Conservation (phyloP, 2,797 vertebrate species). For the Cyclopterus lumpus region DNA sequence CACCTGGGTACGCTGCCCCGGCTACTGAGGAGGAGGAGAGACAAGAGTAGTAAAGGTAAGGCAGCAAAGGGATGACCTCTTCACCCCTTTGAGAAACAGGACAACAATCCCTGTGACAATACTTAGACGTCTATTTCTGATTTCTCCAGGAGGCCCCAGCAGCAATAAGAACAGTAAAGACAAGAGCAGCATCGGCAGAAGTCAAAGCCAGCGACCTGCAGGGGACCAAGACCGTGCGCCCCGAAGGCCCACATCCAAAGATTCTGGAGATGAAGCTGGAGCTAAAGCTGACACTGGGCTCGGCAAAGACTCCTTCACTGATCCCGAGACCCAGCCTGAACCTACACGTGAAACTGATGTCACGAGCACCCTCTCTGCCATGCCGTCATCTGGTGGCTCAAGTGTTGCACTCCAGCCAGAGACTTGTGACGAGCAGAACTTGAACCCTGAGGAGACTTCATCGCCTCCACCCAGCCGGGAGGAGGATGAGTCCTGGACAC, state of each 20-base stretch:
- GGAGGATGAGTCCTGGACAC: background rate
- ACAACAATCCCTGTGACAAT: background rate
- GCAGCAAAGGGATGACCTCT: too few species aligned
- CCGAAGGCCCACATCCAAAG: conserved; percentile 14
- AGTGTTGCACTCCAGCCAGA: conserved; percentile 19
- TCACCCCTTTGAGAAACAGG: background rate
- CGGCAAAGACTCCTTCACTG: background rate
- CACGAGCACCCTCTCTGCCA: background rate
- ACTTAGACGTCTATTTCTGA: background rate
- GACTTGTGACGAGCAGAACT: background rate
- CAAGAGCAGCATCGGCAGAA: conserved; percentile 54
- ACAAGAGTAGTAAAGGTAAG: conserved; percentile 70
- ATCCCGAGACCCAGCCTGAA: background rate
- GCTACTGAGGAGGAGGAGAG: conserved; percentile 63
- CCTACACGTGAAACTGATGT: background rate
- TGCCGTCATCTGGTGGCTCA: conserved; percentile 59
- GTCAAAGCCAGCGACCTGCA: conserved; percentile 70
- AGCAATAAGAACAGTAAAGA: conserved; percentile 67
- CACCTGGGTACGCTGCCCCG: conserved; percentile 95
- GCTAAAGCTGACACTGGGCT: background rate
- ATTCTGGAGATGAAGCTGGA: background rate
- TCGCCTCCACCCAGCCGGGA: background rate
- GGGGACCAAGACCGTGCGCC: conserved; percentile 37
- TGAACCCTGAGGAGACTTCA: background rate
- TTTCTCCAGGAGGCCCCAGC: conserved; percentile 26